These are phyloP conservation scores for Holacanthella duospinosa DNA, from an alignment of 2,888 invertebrate genomes.

Conservation along the genomic window DNA sequence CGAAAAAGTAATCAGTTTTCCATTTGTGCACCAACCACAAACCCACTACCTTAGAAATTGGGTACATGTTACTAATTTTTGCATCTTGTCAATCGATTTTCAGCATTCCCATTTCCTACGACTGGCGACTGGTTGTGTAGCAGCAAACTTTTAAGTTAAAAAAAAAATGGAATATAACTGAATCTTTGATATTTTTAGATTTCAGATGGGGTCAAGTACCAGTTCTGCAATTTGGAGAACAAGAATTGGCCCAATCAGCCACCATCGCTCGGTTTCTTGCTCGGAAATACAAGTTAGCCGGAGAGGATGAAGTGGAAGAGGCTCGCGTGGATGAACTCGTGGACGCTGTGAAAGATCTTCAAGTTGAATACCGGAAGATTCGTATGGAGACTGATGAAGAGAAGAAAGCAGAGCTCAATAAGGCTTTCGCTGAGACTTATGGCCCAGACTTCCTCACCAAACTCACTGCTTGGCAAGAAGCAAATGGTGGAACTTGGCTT, in stretches of 20 bases:
- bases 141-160: too few species aligned
- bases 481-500: constrained; percentile 5
- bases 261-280: not conserved
- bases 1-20: too few species aligned
- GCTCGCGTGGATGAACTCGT: not conserved
- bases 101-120: too few species aligned
- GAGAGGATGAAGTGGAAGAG: not conserved
- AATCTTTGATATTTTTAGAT: too few species aligned
- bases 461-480: not conserved
- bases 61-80: too few species aligned
- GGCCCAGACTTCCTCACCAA: constrained; percentile 1
- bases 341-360: not conserved
- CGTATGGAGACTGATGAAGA: not conserved
- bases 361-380: not conserved
- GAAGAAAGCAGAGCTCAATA: constrained; percentile 6
- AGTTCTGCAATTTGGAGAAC: not conserved
- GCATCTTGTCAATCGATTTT: too few species aligned
- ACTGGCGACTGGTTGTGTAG: too few species aligned
- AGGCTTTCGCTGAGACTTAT: not conserved
- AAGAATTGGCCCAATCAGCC: constrained; percentile 5
- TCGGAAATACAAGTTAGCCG: not conserved
- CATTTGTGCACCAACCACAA: too few species aligned
- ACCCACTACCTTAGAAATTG: too few species aligned
- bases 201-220: too few species aligned
- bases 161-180: too few species aligned